Conservation (phyloP, 64 coral and sea anemone genomes). For the Dendronephthya gigantea region DNA sequence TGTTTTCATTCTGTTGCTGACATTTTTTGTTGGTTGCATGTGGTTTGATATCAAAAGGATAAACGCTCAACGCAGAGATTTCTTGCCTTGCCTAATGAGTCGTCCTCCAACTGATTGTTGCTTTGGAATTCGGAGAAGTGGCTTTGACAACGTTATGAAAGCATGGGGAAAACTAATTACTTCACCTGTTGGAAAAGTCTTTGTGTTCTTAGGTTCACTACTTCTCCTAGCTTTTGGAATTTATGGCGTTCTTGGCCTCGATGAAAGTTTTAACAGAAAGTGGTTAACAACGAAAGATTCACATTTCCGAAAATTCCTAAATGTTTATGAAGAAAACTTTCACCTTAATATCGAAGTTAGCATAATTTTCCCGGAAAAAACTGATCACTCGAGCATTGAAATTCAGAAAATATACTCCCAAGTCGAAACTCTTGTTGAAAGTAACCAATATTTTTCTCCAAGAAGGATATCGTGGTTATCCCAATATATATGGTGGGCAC, state of each 20-base stretch:
- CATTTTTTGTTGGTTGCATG: background rate
- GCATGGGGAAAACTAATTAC: slow-evolving; percentile 20
- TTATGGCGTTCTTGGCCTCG: slow-evolving; percentile 22
- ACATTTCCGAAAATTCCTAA: slow-evolving; percentile 21
- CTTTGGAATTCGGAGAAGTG: background rate
- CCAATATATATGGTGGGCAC: background rate
- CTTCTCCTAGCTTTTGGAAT: slow-evolving; percentile 27
- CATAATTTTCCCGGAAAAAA: background rate
- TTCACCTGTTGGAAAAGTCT: background rate
- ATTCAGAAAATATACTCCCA: slow-evolving; percentile 22
- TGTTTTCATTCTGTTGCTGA: background rate
- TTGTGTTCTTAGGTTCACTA: slow-evolving; percentile 31
- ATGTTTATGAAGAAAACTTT: slow-evolving; percentile 34
- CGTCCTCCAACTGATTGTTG: background rate
- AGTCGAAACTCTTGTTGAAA: background rate
- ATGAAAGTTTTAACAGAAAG: slow-evolving; percentile 35
- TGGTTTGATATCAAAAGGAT: background rate
- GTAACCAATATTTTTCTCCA: background rate
- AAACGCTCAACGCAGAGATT: background rate
- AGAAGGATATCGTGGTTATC: slow-evolving; percentile 12
- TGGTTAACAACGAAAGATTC: slow-evolving; percentile 35
- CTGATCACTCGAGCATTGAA: background rate
- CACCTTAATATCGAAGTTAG: slow-evolving; percentile 23
- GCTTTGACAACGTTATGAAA: background rate
- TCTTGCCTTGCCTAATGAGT: too few relatives aligned